Conservation (phyloP, 2,797 vertebrate species). For the Enteromius trimaculatus region DNA sequence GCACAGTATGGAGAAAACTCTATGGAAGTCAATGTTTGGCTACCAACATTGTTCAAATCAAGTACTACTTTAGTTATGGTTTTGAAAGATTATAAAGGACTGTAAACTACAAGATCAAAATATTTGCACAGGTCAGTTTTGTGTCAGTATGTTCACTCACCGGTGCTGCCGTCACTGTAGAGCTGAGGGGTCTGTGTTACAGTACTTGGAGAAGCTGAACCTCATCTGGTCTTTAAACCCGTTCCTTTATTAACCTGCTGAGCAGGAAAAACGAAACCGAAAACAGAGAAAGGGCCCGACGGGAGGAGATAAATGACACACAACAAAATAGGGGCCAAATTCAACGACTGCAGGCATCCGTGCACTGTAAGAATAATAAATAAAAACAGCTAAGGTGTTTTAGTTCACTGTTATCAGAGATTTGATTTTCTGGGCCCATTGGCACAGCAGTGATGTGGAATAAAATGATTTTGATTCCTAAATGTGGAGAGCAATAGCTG, state of each 20-base stretch:
- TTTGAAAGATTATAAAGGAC: neutral
- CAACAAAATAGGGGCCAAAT: constrained; percentile 23
- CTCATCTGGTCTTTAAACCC: constrained; percentile 12
- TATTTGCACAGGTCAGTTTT: neutral
- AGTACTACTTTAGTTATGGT: neutral
- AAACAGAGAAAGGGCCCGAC: constrained; percentile 47
- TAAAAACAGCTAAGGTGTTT: neutral
- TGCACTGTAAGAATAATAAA: neutral
- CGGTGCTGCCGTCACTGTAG: neutral
- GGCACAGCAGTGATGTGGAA: neutral
- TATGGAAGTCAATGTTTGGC: neutral
- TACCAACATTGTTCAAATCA: neutral
- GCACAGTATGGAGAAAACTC: neutral
- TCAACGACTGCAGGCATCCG: constrained; percentile 42
- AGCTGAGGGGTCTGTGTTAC: neutral
- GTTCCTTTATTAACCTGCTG: neutral
- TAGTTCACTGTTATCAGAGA: neutral
- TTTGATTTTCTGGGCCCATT: neutral
- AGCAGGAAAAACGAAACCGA: constrained; percentile 69
- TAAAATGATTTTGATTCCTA: neutral
- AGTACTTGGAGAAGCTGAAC: neutral
- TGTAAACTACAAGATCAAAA: neutral
- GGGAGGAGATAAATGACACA: constrained; percentile 60
- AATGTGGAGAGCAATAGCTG: neutral
- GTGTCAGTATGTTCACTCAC: constrained; percentile 12